These are phyloP conservation scores for Cenopis cana DNA, from an alignment of 2,888 invertebrate genomes.

Conservation along the genomic window DNA sequence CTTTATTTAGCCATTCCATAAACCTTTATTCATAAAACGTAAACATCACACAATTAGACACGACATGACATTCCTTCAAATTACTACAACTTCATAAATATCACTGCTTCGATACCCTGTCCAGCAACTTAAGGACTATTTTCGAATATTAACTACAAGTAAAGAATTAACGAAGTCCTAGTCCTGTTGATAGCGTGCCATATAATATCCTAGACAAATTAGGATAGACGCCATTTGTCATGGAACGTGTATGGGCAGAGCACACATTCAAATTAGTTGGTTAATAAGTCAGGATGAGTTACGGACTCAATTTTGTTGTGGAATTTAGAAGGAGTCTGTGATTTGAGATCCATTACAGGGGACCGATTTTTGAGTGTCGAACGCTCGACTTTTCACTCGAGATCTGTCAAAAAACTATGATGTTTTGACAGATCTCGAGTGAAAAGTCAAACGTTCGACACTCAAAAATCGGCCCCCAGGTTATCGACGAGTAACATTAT, in stretches of 20 bases:
- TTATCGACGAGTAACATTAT: not conserved
- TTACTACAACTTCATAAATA: slow-evolving; percentile 4
- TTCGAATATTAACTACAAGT: not conserved
- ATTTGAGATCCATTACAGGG: slow-evolving; percentile 28
- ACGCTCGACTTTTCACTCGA: no score
- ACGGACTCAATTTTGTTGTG: slow-evolving; percentile 55
- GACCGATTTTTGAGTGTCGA: no score
- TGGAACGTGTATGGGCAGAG: slow-evolving; percentile 50
- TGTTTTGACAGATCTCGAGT: no score
- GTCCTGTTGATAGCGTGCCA: slow-evolving; percentile 69
- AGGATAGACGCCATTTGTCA: slow-evolving; percentile 74
- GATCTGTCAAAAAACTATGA: no score
- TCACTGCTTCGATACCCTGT: not conserved
- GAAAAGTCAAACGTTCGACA: no score
- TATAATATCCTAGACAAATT: slow-evolving; percentile 74
- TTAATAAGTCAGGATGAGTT: slow-evolving; percentile 63
- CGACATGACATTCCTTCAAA: slow-evolving; percentile 55
- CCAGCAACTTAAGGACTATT: not conserved
- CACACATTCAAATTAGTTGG: slow-evolving; percentile 62
- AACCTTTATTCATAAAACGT: slow-evolving; percentile 32
- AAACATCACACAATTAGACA: slow-evolving; percentile 40
- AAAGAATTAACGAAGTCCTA: slow-evolving; percentile 59
- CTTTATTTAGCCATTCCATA: slow-evolving; percentile 22
- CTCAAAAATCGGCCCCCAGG: no score
- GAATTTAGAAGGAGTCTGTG: slow-evolving; percentile 46